phyloP scores from a whole-genome alignment of 2,797 vertebrate species.

The Simalia tracyae region DNA sequence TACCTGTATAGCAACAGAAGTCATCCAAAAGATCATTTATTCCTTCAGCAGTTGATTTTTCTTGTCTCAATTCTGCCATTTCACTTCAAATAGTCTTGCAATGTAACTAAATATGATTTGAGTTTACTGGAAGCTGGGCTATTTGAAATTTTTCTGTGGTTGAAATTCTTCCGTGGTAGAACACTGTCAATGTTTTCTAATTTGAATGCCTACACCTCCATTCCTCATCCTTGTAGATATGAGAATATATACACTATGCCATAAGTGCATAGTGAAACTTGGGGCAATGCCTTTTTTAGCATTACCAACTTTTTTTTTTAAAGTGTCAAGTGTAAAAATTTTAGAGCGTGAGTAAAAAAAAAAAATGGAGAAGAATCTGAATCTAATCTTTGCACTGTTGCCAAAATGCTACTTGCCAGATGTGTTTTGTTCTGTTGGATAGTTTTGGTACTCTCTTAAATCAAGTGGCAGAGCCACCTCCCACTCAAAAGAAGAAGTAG shows the following conservation, averaged over 20 bases:
- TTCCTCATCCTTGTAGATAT: background rate
- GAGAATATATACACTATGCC: background rate
- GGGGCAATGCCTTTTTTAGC: background rate
- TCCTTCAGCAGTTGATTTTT: background rate
- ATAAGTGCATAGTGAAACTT: background rate
- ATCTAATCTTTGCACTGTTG: background rate
- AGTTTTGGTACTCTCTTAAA: background rate
- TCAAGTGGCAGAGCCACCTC: background rate
- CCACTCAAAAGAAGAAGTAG: background rate
- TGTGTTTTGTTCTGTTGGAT: background rate
- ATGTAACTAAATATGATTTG: background rate
- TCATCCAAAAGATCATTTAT: background rate
- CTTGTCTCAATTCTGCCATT: background rate
- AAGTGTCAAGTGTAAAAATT: background rate
- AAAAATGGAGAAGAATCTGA: background rate
- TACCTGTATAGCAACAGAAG: conserved; percentile 7
- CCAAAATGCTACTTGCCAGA: background rate
- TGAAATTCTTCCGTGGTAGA: background rate
- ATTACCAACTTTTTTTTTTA: background rate
- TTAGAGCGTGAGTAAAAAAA: too few species aligned
- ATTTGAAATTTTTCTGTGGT: background rate
- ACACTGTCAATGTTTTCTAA: background rate
- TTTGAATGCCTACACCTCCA: background rate
- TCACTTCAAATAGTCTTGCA: background rate
- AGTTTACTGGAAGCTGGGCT: background rate